Evolutionary conservation across 1,140 invertebrate genomes (phyloP).

Genomic region (Trachelipus rathkii): DNA sequence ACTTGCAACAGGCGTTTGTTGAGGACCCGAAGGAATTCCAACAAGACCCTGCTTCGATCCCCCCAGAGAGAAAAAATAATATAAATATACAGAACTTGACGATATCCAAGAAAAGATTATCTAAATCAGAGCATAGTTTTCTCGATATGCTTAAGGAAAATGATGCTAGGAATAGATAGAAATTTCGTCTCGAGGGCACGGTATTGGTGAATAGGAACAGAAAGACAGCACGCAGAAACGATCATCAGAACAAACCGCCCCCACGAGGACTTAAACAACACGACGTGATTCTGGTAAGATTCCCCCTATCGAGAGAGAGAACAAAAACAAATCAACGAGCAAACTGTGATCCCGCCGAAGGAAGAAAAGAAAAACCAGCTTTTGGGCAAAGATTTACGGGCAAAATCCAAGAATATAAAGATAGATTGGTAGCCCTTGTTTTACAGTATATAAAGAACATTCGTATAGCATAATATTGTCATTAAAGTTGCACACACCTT

Average conservation of each 20-base stretch:
- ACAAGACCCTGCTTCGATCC: slow-evolving; percentile 58
- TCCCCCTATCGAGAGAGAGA: slow-evolving; percentile 55
- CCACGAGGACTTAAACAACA: slow-evolving; percentile 40
- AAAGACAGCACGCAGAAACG: slow-evolving; percentile 45
- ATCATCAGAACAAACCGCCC: background rate
- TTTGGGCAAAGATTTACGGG: slow-evolving; percentile 69
- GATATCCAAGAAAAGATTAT: slow-evolving; percentile 50
- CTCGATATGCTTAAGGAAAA: slow-evolving; percentile 62
- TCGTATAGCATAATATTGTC: too few relatives aligned
- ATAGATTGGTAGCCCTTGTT: slow-evolving; percentile 47
- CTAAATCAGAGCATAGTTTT: slow-evolving; percentile 61
- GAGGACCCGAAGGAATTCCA: slow-evolving; percentile 68
- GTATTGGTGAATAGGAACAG: slow-evolving; percentile 28
- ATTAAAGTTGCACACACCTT: too few relatives aligned
- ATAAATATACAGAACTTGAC: slow-evolving; percentile 64
- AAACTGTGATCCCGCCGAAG: slow-evolving; percentile 43
- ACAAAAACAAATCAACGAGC: slow-evolving; percentile 54
- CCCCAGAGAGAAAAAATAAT: slow-evolving; percentile 63
- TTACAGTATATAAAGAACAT: too few relatives aligned
- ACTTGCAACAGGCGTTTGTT: slow-evolving; percentile 68
- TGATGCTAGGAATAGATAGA: slow-evolving; percentile 40
- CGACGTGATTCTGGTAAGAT: slow-evolving; percentile 57
- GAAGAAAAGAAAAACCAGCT: slow-evolving; percentile 61
- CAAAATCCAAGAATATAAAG: slow-evolving; percentile 66
- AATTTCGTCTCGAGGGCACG: background rate